Base-by-base conservation (phyloP, 2,888 invertebrate genomes). In the Hipparchia sbordonii region DNA sequence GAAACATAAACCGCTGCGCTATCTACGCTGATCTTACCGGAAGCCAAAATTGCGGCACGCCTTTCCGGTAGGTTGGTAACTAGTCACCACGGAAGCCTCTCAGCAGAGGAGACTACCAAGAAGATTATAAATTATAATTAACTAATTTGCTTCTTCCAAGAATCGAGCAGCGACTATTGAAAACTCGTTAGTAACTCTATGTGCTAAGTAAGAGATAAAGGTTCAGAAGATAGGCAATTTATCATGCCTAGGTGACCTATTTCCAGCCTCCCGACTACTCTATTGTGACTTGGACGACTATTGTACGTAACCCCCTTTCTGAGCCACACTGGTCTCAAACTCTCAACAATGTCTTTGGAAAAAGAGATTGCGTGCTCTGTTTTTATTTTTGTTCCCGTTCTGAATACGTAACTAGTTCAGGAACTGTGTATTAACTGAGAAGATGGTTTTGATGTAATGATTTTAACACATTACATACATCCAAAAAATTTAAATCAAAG, bases 251-350 rank as follows among this genome's bases (percentile, higher is more conserved):
- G 61, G 57, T 75, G 75, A 73, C 75, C 75, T 73, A 75, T 71
- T 69, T 73, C 39, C 23, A 66, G 54, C 46, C 68, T 57, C 52
- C 68, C 72, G 71, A 66, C 65, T 60, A 23, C 59, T 72, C 69
- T 45, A 73, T 75, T 75, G 73, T 73, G 56, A 52, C 71, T 69
- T 52, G 71, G 70, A 13, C 71, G 39, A 46, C 72, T 74, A 74
- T 74, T 76, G 74, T 71, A 66, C 65, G 74, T 70, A 74, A 76
- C 72, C 74, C 70, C 62, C 68, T 72, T 76, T 67, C 65, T 52
- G 39, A 66, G 67, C 65, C 54, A 60, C 71, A 71, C 45, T 76
- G 59, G 48, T 33, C 66, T 66, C 70, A 39, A 39, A 39, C 39
- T 39, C 39, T 4, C 23, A 63, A 72, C 72, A 66, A 71, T 72